phyloP scores from a whole-genome alignment of 2,888 invertebrate species.

The Drepana falcataria region DNA sequence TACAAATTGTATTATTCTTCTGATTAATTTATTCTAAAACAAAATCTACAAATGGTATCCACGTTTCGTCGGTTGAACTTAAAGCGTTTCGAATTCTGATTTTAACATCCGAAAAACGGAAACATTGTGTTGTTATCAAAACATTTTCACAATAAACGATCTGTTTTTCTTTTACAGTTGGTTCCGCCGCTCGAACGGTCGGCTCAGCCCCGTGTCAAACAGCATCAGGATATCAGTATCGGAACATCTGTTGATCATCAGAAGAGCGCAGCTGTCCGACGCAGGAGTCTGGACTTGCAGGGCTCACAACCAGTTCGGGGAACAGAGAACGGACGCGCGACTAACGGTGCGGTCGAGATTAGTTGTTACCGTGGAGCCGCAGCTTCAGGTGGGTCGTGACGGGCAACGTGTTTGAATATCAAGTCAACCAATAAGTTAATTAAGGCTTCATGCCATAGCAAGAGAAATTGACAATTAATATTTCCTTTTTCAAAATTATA shows the following conservation, averaged over 20 bases:
- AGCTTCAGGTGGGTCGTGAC: constrained; percentile 46
- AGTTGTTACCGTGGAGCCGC: constrained; percentile 80
- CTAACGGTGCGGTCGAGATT: constrained; percentile 82
- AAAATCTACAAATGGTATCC: too few relatives aligned
- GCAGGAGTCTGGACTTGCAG: constrained; percentile 86
- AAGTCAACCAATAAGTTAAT: too few relatives aligned
- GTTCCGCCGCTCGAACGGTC: constrained; percentile 80
- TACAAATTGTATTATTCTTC: neutral
- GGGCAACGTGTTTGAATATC: too few relatives aligned
- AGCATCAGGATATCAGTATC: constrained; percentile 80
- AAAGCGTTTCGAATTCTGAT: too few relatives aligned
- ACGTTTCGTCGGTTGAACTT: too few relatives aligned
- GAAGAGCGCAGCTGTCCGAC: constrained; percentile 82
- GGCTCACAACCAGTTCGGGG: constrained; percentile 85
- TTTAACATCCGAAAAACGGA: too few relatives aligned
- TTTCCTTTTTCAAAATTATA: too few relatives aligned
- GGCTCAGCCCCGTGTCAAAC: constrained; percentile 80
- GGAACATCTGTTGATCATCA: constrained; percentile 83
- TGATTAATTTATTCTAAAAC: too few relatives aligned
- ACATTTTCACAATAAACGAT: neutral
- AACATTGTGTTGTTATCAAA: neutral
- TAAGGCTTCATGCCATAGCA: too few relatives aligned
- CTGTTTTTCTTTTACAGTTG: constrained; percentile 56
- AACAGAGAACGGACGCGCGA: constrained; percentile 81
- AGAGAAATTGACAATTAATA: too few relatives aligned